Conservation (phyloP, 2,888 invertebrate species). For the Hemistola chrysoprasaria region DNA sequence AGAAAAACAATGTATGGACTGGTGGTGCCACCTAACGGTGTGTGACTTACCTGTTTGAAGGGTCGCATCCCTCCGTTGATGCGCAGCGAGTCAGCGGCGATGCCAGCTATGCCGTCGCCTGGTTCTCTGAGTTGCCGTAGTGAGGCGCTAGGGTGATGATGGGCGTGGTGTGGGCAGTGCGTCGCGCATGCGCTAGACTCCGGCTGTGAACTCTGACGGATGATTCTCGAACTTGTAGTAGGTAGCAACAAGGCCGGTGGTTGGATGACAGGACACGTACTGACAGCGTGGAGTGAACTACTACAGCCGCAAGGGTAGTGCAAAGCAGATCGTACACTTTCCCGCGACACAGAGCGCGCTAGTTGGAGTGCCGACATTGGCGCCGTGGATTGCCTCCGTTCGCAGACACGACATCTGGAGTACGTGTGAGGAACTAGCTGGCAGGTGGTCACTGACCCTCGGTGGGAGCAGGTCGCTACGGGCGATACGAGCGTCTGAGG, state of each 20-base stretch:
- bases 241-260: conserved; percentile 89
- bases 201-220: conserved; percentile 94
- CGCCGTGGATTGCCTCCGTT: conserved; percentile 91
- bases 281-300: conserved; percentile 74
- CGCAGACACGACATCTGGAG: conserved; percentile 86
- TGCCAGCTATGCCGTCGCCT: conserved; percentile 94
- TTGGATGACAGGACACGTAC: conserved; percentile 85
- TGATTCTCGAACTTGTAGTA: conserved; percentile 89
- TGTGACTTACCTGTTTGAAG: conserved; percentile 92
- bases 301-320: conserved; percentile 85
- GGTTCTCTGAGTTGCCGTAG: conserved; percentile 92
- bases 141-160: conserved; percentile 91
- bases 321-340: conserved; percentile 88
- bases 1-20: conserved; percentile 10
- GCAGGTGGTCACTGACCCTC: conserved; percentile 85
- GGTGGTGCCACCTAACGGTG: conserved; percentile 63
- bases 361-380: conserved; percentile 89
- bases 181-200: conserved; percentile 87
- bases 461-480: conserved; percentile 80
- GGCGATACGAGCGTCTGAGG: conserved; percentile 80
- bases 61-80: conserved; percentile 98
- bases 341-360: conserved; percentile 92
- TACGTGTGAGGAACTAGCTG: conserved; percentile 86
- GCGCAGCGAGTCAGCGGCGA: conserved; percentile 96
- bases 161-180: conserved; percentile 84